Percentiles rank a stretch among this genome's conserved stretches.
Conservation (phyloP, 1,140 invertebrate species). For the Melipona quadrifasciata region DNA sequence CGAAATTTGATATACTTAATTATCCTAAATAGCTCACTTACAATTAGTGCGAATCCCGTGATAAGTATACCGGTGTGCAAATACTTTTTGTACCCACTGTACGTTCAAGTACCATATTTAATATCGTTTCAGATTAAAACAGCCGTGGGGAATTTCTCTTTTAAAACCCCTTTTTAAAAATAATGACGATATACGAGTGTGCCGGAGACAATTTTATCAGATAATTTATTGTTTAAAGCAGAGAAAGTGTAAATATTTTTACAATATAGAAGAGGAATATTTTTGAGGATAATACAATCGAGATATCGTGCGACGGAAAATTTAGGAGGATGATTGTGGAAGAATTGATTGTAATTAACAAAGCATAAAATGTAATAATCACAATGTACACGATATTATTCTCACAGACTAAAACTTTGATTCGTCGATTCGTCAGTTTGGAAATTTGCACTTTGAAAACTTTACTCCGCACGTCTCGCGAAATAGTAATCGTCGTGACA, state of each 20-base stretch:
- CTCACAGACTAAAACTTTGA: too few species aligned
- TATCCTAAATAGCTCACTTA: too few species aligned
- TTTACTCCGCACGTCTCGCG: neutral
- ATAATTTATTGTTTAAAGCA: neutral
- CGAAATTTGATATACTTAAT: neutral
- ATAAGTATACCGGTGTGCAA: neutral
- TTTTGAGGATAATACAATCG: neutral
- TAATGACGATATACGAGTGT: neutral
- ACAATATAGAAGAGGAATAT: neutral
- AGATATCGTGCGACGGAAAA: neutral
- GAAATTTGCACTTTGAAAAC: neutral
- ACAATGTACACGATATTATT: too few species aligned
- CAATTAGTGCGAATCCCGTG: neutral
- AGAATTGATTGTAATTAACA: neutral
- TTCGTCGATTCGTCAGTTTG: neutral
- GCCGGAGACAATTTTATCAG: neutral
- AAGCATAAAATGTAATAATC: too few species aligned
- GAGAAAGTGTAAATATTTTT: neutral
- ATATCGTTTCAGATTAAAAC: neutral
- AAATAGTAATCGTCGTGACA: constrained; percentile 38
- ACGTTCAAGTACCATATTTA: neutral
- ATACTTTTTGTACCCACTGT: neutral
- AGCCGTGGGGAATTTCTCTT: neutral
- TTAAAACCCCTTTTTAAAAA: neutral
- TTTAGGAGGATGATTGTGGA: neutral